Evolutionary conservation across 2,797 vertebrate genomes (phyloP), one percentile per base, ranked within the genome.

Genomic region (Antennarius maculatus): DNA sequence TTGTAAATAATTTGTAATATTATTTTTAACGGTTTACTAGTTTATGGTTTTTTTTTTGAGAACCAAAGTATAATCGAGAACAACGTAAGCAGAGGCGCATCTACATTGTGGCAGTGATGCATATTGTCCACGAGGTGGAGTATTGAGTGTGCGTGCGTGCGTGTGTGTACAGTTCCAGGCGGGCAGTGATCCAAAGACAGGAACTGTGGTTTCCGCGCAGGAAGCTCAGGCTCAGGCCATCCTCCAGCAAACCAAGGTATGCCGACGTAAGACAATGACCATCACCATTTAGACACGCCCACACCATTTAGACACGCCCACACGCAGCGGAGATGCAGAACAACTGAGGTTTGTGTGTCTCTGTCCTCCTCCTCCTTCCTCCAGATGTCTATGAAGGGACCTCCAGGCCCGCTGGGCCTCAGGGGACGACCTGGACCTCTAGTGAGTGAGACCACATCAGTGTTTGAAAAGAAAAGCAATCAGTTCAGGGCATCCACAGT

Each of bases 221-320:
- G 97, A 99, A 69, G 95, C 97, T 0, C 97, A 99, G 74, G 97
- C 97, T 10, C 97, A 99, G 81, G 97, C 97, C 46, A 98, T 99
- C 79, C 92, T 99, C 27, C 97, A 99, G 79, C 97, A 99, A 76
- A 96, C 97, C 58, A 94, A 98, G 93, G 97, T 97, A 87, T 6
- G 88, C 84, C 82, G 28, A 50, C 34, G 1, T 15, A 1, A 55
- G 10, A 28, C 2, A 16, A 8, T 39, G 3, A 47, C 1, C 13
- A 6, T 43, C 42, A 43, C 13, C 14, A 37, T n/a, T 11, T 13
- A 17, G 51, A 55, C 18, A 27, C 46, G 27, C n/a, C 55, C 29
- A 55, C n/a, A 18, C 23, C 23, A 31, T 16, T n/a, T 15, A 17
- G 50, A 55, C 18, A 31, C 45, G 29, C n/a, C 54, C 29, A 54